Conservation (phyloP, 2,797 vertebrate genomes). For the Gymnopithys bicolor region DNA sequence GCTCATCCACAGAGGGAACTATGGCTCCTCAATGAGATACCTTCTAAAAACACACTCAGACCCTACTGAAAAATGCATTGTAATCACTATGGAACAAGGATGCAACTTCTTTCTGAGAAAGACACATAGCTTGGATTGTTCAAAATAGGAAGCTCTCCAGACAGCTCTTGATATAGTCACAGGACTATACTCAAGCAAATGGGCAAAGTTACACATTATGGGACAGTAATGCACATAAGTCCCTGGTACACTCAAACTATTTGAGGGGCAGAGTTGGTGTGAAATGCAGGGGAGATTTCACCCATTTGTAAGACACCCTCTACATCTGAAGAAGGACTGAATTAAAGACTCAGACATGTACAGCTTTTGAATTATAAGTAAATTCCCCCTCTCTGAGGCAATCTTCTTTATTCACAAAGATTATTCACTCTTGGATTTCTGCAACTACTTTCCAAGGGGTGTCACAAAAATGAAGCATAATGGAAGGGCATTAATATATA, state of each 20-base stretch:
- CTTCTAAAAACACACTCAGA: background rate
- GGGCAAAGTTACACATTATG: background rate
- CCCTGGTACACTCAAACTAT: background rate
- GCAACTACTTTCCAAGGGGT: background rate
- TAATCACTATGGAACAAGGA: background rate
- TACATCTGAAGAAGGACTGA: background rate
- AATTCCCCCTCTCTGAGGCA: background rate
- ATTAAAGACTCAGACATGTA: background rate
- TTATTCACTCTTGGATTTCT: background rate
- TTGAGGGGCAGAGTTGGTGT: fast-evolving
- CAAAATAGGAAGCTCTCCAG: background rate
- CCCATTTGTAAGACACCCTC: background rate
- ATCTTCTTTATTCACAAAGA: background rate
- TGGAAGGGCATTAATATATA: background rate
- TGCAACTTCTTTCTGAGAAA: background rate
- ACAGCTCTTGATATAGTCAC: background rate
- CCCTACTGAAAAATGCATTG: background rate
- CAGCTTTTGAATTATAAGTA: background rate
- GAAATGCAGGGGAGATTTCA: background rate
- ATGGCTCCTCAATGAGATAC: background rate
- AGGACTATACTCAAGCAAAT: background rate
- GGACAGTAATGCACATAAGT: background rate
- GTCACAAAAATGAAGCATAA: background rate
- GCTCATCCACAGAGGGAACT: background rate
- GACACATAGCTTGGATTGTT: background rate